Evolutionary conservation across 1,140 invertebrate genomes (phyloP), one percentile per base, ranked within the genome.

Genomic region (Zaprionus ghesquierei): DNA sequence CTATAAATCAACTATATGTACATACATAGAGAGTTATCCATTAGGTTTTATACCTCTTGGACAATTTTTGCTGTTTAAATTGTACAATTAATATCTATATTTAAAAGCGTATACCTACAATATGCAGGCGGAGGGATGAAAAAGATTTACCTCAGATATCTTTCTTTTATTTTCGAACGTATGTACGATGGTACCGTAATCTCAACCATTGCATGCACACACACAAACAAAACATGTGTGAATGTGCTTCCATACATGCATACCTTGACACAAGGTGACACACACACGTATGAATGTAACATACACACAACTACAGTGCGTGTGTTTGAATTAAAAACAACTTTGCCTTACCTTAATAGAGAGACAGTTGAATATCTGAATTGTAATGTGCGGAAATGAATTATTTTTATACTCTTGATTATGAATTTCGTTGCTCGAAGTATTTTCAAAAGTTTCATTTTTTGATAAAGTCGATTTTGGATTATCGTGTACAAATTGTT

Each of bases 291-390:
- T 41, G 23, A 25, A 50, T 53, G 56, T 31, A 41, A 44, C 22
- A 65, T 15, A 41, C 23, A 63, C 29, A 55, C 38, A 41, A 18
- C 38, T 29, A 20, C 13, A 46, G 12, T 75, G 60, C n/a, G n/a
- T 73, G 62, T 84, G 74, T 80, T 81, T 77, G 82, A 85, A 87
- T 81, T 81, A 68, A 86, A 87, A 79, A 75, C 71, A 79, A 75
- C 69, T 74, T 80, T 62, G 64, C 75, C 84, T 90, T 91, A 92
- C 90, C 86, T 92, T 91, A 78, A 92, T 91, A 77, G 90, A 91
- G 69, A 92, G 89, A 76, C 86, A 91, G 74, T 84, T 90, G 65
- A 90, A 81, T 90, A 92, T 92, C 82, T 91, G 90, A 81, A 85
- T 81, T 77, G 75, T 80, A 82, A 92, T 91, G 77, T 90, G 75